Conservation (phyloP, 1,140 invertebrate genomes). For the Lanistes nyassanus region DNA sequence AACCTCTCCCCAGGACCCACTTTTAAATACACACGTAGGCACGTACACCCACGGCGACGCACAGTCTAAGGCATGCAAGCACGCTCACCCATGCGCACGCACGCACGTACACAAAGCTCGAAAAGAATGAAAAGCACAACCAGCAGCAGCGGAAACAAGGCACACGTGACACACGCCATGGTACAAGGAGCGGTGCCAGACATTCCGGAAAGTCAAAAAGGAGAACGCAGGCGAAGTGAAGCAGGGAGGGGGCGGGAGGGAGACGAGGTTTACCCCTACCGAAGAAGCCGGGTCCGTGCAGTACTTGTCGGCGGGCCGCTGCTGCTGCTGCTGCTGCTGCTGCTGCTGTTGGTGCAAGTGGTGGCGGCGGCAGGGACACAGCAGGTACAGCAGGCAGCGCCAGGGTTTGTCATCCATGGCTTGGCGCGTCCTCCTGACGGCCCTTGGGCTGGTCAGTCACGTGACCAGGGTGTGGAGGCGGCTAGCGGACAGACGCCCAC, state of each 20-base stretch:
- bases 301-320: background rate
- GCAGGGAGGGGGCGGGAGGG: background rate
- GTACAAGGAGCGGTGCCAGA: too few relatives aligned
- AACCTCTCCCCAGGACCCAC: too few relatives aligned
- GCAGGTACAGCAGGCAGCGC: slow-evolving; percentile 18
- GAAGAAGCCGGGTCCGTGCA: background rate
- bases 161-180: too few relatives aligned
- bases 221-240: background rate
- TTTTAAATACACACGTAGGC: background rate
- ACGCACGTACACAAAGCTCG: too few relatives aligned
- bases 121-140: background rate
- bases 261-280: background rate
- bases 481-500: too few relatives aligned
- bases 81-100: background rate
- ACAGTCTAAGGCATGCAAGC: background rate
- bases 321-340: background rate
- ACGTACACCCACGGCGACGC: slow-evolving; percentile 7
- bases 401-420: slow-evolving; percentile 17
- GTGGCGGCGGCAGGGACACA: slow-evolving; percentile 19
- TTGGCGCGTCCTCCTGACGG: too few relatives aligned
- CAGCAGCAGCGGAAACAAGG: background rate
- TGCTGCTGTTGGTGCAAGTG: slow-evolving; percentile 4
- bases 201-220: slow-evolving; percentile 2
- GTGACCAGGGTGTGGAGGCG: too few relatives aligned
- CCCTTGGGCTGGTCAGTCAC: too few relatives aligned